Evolutionary conservation across 2,113 vertebrate species (phyloP), one percentile per base, ranked within the genome.

Genomic region (Triplophysa tibetana): DNA sequence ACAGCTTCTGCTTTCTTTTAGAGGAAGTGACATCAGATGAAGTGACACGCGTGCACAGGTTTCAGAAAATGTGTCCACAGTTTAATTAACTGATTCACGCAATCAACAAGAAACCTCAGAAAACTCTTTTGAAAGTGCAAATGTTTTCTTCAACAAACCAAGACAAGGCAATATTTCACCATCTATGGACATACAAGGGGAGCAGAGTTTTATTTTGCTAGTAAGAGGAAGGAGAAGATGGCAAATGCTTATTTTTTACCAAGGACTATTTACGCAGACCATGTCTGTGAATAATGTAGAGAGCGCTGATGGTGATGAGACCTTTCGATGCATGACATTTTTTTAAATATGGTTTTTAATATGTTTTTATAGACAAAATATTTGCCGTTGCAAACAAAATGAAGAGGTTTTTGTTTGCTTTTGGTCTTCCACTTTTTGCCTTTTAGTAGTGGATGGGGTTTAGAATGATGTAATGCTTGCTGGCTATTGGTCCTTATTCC

Each of bases 141-240:
- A 73, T 43, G 50, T 58, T 77, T 82, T 84, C 79, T 70, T 24
- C 75, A 84, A 16, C 38, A 74, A 41, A 84, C 58, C 83, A 75
- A 72, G 78, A 79, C 60, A 72, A 82, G 81, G 77, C 83, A 85
- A 82, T 70, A 79, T 64, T 45, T 67, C 72, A 61, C 73, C 83
- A 90, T 72, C 83, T 83, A 85, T 80, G 80, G 87, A 86, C 79
- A 90, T 94, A 58, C 93, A 91, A 94, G 91, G 83, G 80, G 65
- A 84, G 87, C 84, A 86, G 93, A 94, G 95, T 95, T 98, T 98
- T 98, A 96, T 98, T 99, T 99, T 99, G 95, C 95, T 98, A 97
- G 95, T 87, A 83, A 89, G 88, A 86, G 75, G 70, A 81, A 87
- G 86, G 7, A 68, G 77, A 82, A 48, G 80, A 77, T 72, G 80